phyloP scores from a whole-genome alignment of 2,113 vertebrate genomes.

The Tor tambroides region DNA sequence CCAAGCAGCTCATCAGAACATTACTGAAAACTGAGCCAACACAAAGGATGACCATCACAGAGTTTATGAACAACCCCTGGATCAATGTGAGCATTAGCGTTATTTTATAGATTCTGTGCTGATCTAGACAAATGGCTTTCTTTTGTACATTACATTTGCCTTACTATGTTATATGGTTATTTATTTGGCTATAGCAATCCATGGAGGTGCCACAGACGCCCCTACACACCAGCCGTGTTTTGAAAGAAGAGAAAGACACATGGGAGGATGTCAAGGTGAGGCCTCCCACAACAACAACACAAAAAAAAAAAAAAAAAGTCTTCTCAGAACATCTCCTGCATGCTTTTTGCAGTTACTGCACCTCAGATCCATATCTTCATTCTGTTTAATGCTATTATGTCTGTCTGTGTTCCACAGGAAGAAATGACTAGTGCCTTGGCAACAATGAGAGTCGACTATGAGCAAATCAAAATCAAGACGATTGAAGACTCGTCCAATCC shows the following conservation, averaged over 20 bases:
- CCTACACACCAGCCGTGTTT: conserved; percentile 94
- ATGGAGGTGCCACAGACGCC: conserved; percentile 97
- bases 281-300: not conserved
- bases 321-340: not conserved
- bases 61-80: conserved; percentile 99
- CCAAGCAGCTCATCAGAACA: conserved; percentile 92
- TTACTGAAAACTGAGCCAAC: conserved; percentile 96
- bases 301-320: not conserved
- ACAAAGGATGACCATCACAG: conserved; percentile 95
- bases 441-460: conserved; percentile 96
- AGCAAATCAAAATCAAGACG: conserved; percentile 98
- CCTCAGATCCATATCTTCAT: not conserved
- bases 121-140: not conserved
- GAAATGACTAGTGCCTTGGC: conserved; percentile 99
- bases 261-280: conserved; percentile 98
- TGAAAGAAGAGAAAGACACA: conserved; percentile 93
- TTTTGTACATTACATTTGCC: not conserved
- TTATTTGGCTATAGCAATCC: conserved; percentile 80
- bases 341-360: not conserved
- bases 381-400: not conserved
- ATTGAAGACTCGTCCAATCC: conserved; percentile 95
- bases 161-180: not conserved
- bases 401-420: conserved; percentile 77
- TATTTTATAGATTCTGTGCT: not conserved
- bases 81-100: conserved; percentile 85